Evolutionary conservation across 2,797 vertebrate species (phyloP), one percentile per base, ranked within the genome.

Genomic region (Erethizon dorsatum): DNA sequence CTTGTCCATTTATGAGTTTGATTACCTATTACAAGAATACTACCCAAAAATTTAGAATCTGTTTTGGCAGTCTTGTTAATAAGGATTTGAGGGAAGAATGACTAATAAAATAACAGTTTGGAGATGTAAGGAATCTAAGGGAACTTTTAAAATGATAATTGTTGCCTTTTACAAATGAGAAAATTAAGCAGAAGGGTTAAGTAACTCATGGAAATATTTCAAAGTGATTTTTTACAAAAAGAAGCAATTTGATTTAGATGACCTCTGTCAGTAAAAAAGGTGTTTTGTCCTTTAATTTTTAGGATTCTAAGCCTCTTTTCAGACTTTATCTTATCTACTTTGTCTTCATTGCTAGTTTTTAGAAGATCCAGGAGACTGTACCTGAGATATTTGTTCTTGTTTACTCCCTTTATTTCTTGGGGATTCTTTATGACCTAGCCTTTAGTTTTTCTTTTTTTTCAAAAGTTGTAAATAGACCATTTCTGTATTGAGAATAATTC

Each of bases 141-240:
- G 41, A 91, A 69, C 18, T 80, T 67, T 75, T 47, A 90, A 86
- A 54, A 57, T 85, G 57, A 20, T 14, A 93, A 93, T 88, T 57
- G 75, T 90, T 94, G 41, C 8, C 12, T 94, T 91, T 83, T 82
- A 71, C 47, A 83, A 84, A 91, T 83, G 41, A 88, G 54, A 57
- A 83, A 83, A 94, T 78, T 88, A 80, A 88, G 71, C 71, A 75
- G 12, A 75, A 75, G 12, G 1, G 5, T 83, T 75, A 96, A 77
- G 6, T 84, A 75, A 65, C 24, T 86, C 80, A 45, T 14, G 41
- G 56, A 83, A 78, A 75, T 59, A 77, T 28, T 37, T 6, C 59
- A 63, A 69, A 61, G 9, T 9, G 17, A 47, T 93, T 67, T 87
- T 37, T 71, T 77, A 13, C 22, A 85, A 71, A 91, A 67, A 73